Conservation (phyloP, 2,888 invertebrate species). For the Melinaea menophilus region DNA sequence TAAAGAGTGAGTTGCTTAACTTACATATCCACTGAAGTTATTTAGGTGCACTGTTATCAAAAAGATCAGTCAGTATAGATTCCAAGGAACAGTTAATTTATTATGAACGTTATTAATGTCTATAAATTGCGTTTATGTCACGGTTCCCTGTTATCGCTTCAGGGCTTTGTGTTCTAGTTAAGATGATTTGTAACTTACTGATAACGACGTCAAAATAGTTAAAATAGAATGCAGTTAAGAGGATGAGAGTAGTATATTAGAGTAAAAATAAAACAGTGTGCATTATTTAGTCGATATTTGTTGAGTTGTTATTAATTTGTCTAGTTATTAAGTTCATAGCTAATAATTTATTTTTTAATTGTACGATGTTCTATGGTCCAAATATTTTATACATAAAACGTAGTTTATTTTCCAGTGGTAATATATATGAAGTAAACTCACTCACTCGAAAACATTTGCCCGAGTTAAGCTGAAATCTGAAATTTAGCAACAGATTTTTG, state of each 20-base stretch:
- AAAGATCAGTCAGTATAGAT: neutral
- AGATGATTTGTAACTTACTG: conserved; percentile 27
- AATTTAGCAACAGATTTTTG: conserved; percentile 12
- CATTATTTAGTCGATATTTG: no score
- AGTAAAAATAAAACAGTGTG: conserved; percentile 1
- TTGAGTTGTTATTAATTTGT: no score
- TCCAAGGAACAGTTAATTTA: conserved; percentile 1
- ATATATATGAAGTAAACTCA: neutral
- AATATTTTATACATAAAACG: neutral
- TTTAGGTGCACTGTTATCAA: neutral
- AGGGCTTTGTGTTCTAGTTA: conserved; percentile 27
- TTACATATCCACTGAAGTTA: no score
- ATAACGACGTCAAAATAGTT: conserved; percentile 1
- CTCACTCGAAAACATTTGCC: conserved; percentile 2
- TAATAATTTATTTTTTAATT: no score
- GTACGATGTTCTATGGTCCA: no score
- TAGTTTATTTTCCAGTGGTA: neutral
- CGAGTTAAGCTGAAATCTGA: conserved; percentile 3
- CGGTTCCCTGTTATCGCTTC: conserved; percentile 21
- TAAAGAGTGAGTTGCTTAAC: no score
- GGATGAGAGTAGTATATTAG: neutral
- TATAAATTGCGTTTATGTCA: conserved; percentile 31
- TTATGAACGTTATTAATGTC: conserved; percentile 32
- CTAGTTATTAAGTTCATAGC: no score
- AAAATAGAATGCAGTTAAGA: neutral